Base-by-base conservation (phyloP, 1,140 invertebrate genomes). In the Hylyphantes graminicola region DNA sequence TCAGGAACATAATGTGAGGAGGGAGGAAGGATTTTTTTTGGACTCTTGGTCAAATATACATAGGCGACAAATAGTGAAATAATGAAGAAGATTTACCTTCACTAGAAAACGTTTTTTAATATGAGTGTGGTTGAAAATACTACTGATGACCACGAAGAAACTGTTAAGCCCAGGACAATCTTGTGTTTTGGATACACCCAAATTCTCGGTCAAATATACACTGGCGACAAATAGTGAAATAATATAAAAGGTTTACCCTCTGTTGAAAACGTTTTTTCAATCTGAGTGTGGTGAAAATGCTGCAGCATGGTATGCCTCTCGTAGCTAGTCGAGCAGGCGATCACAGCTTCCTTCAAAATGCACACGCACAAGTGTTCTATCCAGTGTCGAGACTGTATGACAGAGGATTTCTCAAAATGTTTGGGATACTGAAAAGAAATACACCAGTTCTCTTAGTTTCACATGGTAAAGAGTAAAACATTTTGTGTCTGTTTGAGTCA, bases 191-290 rank as follows among this genome's bases (percentile, higher is more conserved):
- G 21, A 6, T 73, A 15, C 6, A 73, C 13, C 13, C 6, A 73
- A 19, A 73, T 53, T 50, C 15, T 51, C 7, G 53, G 15, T 9
- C 15, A 73, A 53, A n/a, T 15, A 73, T 11, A 73, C 13, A 53
- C 17, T 53, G 21, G 17, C 5, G 50, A 7, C 53, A 51, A 73
- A 54, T n/a, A n/a, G 11, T 17, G 5, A 35, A 35, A 1, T 35
- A 35, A 35, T 35, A 35, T 2, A 35, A 35, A 35, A 35, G 35
- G 5, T 10, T 65, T 73, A 85, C 82, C 73, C 48, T 77, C 74
- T 21, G 65, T 50, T 13, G 81, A 82, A 85, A 87, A 87, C 0
- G 61, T 74, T 12, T 81, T 86, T 77, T 87, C 85, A 15, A 87
- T 15, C 63, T 77, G 67, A 59, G 85, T 79, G 55, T 85, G 81